Base-by-base conservation (phyloP, 2,888 invertebrate genomes). In the Callyntrura sp. region DNA sequence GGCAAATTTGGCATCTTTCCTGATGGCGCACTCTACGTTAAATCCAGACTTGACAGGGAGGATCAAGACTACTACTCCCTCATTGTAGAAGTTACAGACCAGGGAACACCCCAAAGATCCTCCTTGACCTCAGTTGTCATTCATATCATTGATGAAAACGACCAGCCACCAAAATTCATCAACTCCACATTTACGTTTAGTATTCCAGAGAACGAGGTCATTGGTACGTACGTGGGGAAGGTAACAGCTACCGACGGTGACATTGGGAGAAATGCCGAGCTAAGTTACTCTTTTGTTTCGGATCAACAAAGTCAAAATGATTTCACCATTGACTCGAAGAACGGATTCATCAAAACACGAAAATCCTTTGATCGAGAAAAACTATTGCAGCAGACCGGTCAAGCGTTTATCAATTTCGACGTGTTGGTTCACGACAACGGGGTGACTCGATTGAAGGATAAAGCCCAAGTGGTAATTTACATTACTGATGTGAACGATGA, bases 1-100 rank as follows among this genome's bases (percentile, higher is more conserved):
- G 98, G 98, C 94, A 97, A 97, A 94, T 99, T 99, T 95, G 98
- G 98, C 0, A 96, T 99, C 60, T 99, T 99, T 94, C 99, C 99
- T 0, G 98, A 99, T 95, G 99, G 99, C 0, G 97, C 96, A 94
- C 94, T 99, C 45, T 99, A 98, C 94, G 97, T 99, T 0, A 97
- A 97, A 94, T 97, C 97, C 92, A 95, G 96, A 0, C 95, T 99
- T 88, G 99, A 99, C 94, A 96, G 99, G 90, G 99, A 99, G 95
- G 97, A 97, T 93, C 96, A 96, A 93, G 98, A 98, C 94, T 98
- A 98, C 94, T 99, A 98, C 95, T 97, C 98, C 0, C 95, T 99
- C 85, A 97, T 97, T 1, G 96, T 99, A 48, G 96, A 97, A 43
- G 98, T 98, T 0, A 96, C 95, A 83, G 99, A 99, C 94, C 96